Evolutionary conservation across 2,888 invertebrate species (phyloP).

Genomic region (Stenolophus ochropezus): DNA sequence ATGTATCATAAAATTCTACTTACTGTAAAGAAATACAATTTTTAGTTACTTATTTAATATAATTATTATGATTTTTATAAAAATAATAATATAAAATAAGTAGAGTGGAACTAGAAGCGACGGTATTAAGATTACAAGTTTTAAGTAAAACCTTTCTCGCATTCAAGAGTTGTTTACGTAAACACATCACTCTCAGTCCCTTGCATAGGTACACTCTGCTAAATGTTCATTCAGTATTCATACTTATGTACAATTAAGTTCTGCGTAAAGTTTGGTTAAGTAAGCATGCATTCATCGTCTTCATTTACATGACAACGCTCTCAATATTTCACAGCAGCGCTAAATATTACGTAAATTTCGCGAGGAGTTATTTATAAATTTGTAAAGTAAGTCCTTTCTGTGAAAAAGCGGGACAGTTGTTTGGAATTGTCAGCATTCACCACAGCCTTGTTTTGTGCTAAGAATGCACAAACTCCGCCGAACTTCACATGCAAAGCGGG

Average conservation of each 20-base stretch:
- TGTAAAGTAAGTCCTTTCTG: slow-evolving; percentile 17
- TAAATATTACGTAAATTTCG: slow-evolving; percentile 9
- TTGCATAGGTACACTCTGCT: background rate
- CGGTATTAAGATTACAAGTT: no score
- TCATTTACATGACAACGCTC: background rate
- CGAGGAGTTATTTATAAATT: background rate
- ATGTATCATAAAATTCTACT: no score
- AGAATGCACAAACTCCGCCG: background rate
- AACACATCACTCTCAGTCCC: no score
- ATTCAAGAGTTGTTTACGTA: no score
- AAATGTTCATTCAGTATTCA: background rate
- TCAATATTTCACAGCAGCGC: slow-evolving; percentile 11
- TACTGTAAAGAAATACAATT: no score
- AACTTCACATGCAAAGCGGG: background rate
- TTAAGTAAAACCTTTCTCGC: no score
- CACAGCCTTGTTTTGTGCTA: slow-evolving; percentile 24
- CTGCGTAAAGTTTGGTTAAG: background rate
- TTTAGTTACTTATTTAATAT: no score
- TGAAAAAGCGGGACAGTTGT: slow-evolving; percentile 36
- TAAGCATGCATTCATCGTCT: background rate
- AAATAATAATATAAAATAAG: no score
- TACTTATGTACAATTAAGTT: background rate
- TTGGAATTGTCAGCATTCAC: slow-evolving; percentile 14
- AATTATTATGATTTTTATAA: no score
- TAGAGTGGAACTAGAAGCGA: no score